A percentile compares a stretch with the other conserved stretches of the same genome.
These are phyloP conservation scores for Phalera bucephala DNA, from an alignment of 2,888 invertebrate genomes.

Conservation along the genomic window DNA sequence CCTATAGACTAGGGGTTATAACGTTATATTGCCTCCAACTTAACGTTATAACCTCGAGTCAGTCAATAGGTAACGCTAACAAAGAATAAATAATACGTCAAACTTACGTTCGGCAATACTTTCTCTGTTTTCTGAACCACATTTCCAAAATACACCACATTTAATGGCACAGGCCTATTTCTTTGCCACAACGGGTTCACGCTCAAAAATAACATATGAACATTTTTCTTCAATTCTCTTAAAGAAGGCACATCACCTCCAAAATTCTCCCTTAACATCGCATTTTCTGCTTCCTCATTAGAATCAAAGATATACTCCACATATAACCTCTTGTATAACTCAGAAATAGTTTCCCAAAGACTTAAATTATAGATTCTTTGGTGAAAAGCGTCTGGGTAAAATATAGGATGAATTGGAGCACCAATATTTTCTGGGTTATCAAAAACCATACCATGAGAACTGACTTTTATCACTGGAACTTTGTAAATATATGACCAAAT, in stretches of 20 bases:
- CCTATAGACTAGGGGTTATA: too few relatives aligned
- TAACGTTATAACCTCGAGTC: too few relatives aligned
- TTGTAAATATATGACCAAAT: conserved; percentile 25
- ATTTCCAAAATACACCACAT: conserved; percentile 54
- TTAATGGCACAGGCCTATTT: conserved; percentile 50
- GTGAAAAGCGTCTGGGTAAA: conserved; percentile 24
- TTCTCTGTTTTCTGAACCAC: conserved; percentile 47
- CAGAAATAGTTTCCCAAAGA: conserved; percentile 18
- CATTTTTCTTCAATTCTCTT: conserved; percentile 27
- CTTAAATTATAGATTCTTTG: conserved; percentile 25
- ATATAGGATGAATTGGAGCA: conserved; percentile 28
- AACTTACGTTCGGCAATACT: conserved; percentile 45
- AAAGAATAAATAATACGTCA: too few relatives aligned
- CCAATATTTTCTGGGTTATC: conserved; percentile 29
- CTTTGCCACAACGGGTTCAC: conserved; percentile 43
- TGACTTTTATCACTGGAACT: conserved; percentile 31
- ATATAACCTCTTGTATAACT: conserved; percentile 8
- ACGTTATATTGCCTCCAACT: too few relatives aligned
- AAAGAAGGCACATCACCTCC: conserved; percentile 15
- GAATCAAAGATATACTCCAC: neutral
- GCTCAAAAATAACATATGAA: conserved; percentile 50
- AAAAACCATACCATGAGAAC: conserved; percentile 27
- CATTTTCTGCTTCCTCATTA: conserved; percentile 18
- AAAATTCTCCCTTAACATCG: conserved; percentile 9
- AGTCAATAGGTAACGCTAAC: too few relatives aligned